These are phyloP conservation scores for Podocnemis expansa DNA, from an alignment of 2,113 vertebrate genomes.

Conservation along the genomic window DNA sequence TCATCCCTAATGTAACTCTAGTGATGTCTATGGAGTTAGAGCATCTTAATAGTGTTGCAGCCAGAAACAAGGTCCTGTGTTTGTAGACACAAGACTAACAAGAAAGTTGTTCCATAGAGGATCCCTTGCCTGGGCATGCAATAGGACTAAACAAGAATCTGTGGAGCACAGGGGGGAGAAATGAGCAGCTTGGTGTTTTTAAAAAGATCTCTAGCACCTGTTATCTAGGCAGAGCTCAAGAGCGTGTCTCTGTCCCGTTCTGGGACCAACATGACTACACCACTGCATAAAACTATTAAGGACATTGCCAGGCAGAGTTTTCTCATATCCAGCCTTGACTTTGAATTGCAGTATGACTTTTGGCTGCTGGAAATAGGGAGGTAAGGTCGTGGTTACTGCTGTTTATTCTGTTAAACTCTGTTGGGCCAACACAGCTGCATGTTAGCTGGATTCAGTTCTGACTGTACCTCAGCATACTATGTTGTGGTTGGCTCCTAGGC, in stretches of 20 bases:
- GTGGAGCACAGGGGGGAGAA: not conserved
- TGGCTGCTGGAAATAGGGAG: not conserved
- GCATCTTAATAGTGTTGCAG: not conserved
- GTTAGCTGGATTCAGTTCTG: not conserved
- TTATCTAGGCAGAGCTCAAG: no score
- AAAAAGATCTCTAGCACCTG: no score
- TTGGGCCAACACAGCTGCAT: not conserved
- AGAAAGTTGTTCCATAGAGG: not conserved
- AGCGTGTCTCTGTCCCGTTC: no score
- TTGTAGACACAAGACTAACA: not conserved
- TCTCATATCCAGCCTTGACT: no score
- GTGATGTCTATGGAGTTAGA: not conserved
- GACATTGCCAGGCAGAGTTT: no score
- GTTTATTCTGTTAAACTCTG: not conserved
- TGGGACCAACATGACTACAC: no score
- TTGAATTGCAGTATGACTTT: not conserved
- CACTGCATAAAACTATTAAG: no score
- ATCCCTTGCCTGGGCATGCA: not conserved
- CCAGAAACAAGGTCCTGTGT: not conserved
- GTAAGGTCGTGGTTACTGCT: not conserved
- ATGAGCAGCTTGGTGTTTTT: no score
- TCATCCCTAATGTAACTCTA: not conserved
- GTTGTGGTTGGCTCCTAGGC: fast-evolving
- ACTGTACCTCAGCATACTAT: not conserved
- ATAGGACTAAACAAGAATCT: not conserved